Evolutionary conservation across 2,797 vertebrate species (phyloP), one percentile per base, ranked within the genome.

Genomic region (Cirrhinus molitorella): DNA sequence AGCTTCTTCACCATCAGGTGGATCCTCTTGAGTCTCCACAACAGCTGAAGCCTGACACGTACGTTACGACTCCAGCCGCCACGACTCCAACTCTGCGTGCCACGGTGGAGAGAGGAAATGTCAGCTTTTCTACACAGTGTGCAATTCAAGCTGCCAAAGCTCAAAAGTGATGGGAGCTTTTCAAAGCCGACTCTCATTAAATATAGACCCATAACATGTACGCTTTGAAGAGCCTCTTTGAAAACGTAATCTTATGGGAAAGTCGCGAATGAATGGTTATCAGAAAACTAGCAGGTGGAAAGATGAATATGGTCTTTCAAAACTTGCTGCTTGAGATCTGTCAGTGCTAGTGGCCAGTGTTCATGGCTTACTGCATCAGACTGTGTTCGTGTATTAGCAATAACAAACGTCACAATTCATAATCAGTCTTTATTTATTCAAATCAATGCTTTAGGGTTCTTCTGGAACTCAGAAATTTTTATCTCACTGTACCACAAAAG

Each of bases 161-260:
- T 89, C 90, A 90, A 92, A 94, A 94, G 86, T 91, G 93, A 95
- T 93, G 93, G 93, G 91, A 77, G 90, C 89, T 89, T 91, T 88
- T 78, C 65, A 83, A 81, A 94, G 93, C 92, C 89, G 90, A 90
- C 86, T 87, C 88, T 90, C 90, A 89, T 93, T 93, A 94, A 94
- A 94, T 93, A 93, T 90, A 93, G 90, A 93, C 90, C 47, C 65
- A 77, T 67, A 68, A 59, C 92, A 92, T 92, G 89, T 89, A 91
- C 90, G 83, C 85, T 85, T 84, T 85, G 85, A 89, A 90, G 91
- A 89, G 89, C 79, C 45, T 68, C 89, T 91, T 91, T 90, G 86
- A 91, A 92, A 93, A 87, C 79, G 89, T 86, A 93, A 94, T 93
- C 91, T 87, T 87, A 81, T 63, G 53, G 85, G 59, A 84, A 86